Evolutionary conservation across 92 coral and sea anemone genomes (phyloP), one percentile per base, ranked within the genome.

Genomic region (Epizoanthus illoricatus): DNA sequence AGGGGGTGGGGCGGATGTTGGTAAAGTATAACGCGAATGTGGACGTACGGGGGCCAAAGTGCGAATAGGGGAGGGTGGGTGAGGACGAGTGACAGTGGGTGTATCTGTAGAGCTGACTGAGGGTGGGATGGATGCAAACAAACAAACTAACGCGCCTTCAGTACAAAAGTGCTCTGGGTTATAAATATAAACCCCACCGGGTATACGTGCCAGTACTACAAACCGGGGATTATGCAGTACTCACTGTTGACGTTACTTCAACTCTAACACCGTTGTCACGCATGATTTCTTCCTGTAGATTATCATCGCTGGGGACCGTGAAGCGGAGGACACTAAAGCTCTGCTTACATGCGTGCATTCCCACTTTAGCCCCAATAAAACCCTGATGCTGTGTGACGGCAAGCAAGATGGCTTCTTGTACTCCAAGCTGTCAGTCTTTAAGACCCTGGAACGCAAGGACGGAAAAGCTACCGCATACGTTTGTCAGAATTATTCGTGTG

Each of bases 391-490:
- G 10, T 87, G 91, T 68, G 91, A 91, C 56, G 98, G 90, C 28
- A 88, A 87, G 43, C 86, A 81, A 45, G 94, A 94, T 59, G 85
- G 90, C 55, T 93, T 97, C 80, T 86, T 97, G 42, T 85, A 92
- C 9, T 88, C 97, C 65, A 93, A 91, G 83, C 93, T 94, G 5
- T 57, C 90, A 5, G 91, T 97, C 7, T 86, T 94, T 76, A 91
- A 94, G 85, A 88, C 98, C 20, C 84, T 97, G 73, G 84, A 84
- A 69, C 85, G 92, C 58, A 86, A 89, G 65, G 94, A 89, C 52
- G 85, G 85, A 71, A 94, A 92, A 78, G 98, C 99, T 17, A 97
- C 99, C 7, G 99, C 94, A 2, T 94, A 97, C 69, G 93, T 93
- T 24, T 97, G 99, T 58, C 91, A 94, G 86, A 89, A 97, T 78